Evolutionary conservation across 1,140 invertebrate species (phyloP), one percentile per base, ranked within the genome.

Genomic region (Philotrypesis tridentata): DNA sequence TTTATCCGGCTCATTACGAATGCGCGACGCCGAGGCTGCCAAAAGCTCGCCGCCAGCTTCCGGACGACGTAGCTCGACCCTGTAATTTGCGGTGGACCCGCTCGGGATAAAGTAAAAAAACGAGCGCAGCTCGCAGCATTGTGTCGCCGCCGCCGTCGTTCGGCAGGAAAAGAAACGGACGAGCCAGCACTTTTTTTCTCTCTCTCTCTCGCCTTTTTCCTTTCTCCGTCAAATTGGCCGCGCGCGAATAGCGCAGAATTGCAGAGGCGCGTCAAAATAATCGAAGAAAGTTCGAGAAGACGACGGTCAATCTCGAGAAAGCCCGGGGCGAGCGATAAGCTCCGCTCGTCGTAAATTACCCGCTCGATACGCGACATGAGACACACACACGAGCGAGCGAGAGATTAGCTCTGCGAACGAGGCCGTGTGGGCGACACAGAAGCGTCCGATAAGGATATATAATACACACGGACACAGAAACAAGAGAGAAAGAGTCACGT

Each of bases 101-200:
- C n/a, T n/a, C 86, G 89, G 89, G 88, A 91, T 87, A 90, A 91
- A 89, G 86, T 89, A 88, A 88, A 90, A 90, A n/a, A 89, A 88
- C 33, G 43, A 78, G 31, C 55, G 65, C 82, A 84, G 29, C 60
- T 61, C 33, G 1, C n/a, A 40, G 21, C 68, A 40, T 33, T 21
- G 33, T n/a, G 68, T n/a, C 37, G 3, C 75, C 33, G 61, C 65
- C 27, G 14, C 48, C 48, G 25, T 23, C 43, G 48, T 31, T 79
- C 68, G 31, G 65, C 76, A 80, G 82, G 75, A 72, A 80, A 48
- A 82, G 82, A 83, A 88, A 85, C 71, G 43, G 11, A n/a, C 11
- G 48, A 71, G 77, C 77, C 84, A 86, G 85, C 87, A 84, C 83
- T 86, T 76, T 85, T n/a, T 83, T 78, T 55, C 76, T 40, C 43